Base-by-base conservation (phyloP, 2,113 vertebrate genomes). In the human region DNA sequence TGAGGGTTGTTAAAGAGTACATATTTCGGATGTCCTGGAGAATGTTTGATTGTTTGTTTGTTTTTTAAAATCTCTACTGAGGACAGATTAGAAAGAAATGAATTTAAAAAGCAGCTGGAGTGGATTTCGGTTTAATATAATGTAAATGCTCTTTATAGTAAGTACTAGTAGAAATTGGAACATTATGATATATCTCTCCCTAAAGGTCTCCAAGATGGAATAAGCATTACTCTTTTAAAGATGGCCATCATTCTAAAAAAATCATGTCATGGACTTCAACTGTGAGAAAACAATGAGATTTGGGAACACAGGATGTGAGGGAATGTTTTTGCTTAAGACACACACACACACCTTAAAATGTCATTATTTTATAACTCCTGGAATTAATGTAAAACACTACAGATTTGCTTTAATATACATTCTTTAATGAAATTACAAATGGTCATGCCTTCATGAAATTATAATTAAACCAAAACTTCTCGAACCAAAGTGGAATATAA, bases 51-150 rank as follows among this genome's bases (percentile, higher is more conserved):
- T 88, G 35, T 90, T 79, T 66, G 17, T 92, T 89, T 84, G 81
- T 79, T 84, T 88, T 97, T 82, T 43, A 10, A 83, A 64, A 64
- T 95, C 66, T 94, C 83, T 75, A 27, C 50, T 72, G 72, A 93
- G 82, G 70, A 43, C 78, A 64, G 23, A 95, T 52, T 95, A 83
- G 86, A 90, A 72, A 70, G 52, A 86, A 92, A 50, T 94, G 72
- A 85, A 61, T 95, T 94, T 79, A 79, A 70, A 70, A 79, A 79
- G 64, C 57, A 89, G 79, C 96, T 95, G 79, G 87, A 95, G 57
- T 52, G 64, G 32, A 43, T 93, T 85, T 82, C 48, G 55, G 72
- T 84, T 75, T 55, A 43, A 70, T 85, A 40, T 18, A 52, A 45
- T 59, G 18, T 35, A 93, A 89, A 89, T 45, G 68, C 75, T 64